Evolutionary conservation across 2,797 vertebrate species (phyloP).

Genomic region (Lacerta bilineata): DNA sequence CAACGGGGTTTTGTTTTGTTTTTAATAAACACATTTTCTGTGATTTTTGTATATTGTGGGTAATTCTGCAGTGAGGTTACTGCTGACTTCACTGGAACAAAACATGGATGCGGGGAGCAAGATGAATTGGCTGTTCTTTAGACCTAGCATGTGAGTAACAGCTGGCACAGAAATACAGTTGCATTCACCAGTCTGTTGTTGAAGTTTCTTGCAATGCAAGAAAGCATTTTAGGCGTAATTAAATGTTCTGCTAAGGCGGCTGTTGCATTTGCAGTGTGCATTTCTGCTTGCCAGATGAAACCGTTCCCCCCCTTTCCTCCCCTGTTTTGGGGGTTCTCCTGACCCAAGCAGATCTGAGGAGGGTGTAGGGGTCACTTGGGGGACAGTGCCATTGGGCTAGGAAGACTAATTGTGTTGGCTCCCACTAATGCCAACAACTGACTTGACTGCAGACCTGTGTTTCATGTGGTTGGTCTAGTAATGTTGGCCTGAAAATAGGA

Average conservation of each 20-base stretch:
- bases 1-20: neutral
- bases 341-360: no score
- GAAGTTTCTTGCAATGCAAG: conserved; percentile 2
- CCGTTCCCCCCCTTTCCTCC: accelerated
- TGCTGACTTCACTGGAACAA: neutral
- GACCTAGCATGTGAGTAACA: neutral
- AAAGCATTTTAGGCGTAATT: neutral
- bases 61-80: neutral
- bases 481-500: conserved; percentile 21
- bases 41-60: neutral
- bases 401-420: no score
- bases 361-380: no score
- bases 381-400: no score
- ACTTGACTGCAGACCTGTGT: no score
- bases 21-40: neutral
- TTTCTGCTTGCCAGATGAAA: no score
- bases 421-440: no score
- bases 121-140: neutral
- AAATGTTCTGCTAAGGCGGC: no score
- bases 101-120: neutral
- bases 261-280: no score
- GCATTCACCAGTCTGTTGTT: conserved; percentile 46
- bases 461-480: neutral
- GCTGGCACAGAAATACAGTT: neutral
- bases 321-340: no score